phyloP scores from a whole-genome alignment of 2,797 vertebrate genomes.

The Cirrhinus mrigala region DNA sequence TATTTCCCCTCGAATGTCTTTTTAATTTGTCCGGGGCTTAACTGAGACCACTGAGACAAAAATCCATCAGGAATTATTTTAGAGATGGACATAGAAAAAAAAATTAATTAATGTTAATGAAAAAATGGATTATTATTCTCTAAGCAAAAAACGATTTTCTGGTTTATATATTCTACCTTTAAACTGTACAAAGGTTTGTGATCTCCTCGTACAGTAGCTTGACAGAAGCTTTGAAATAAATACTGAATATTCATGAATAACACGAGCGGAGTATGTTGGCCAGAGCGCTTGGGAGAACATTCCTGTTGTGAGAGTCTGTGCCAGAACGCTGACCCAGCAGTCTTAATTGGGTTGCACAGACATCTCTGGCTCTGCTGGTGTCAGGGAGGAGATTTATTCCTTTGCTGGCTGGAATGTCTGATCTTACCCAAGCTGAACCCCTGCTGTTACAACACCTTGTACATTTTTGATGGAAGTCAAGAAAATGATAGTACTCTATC shows the following conservation, averaged over 20 bases:
- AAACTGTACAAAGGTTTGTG: neutral
- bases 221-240: conserved; percentile 28
- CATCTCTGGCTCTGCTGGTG: conserved; percentile 58
- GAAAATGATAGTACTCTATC: neutral
- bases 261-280: neutral
- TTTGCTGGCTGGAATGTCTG: conserved; percentile 58
- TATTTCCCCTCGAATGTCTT: conserved; percentile 28
- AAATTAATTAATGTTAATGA: neutral
- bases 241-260: conserved; percentile 44
- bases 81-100: neutral
- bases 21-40: conserved; percentile 7
- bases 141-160: neutral
- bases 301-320: conserved; percentile 29
- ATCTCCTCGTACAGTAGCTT: conserved; percentile 10
- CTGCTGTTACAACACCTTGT: conserved; percentile 46
- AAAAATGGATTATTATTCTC: neutral
- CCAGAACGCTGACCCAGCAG: conserved; percentile 67
- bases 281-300: neutral
- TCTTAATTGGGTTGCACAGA: conserved; percentile 67
- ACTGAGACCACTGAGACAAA: conserved; percentile 10
- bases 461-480: conserved; percentile 23
- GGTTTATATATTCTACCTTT: neutral
- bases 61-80: neutral
- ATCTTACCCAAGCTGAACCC: conserved; percentile 66
- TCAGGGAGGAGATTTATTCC: conserved; percentile 66